Evolutionary conservation across 1,140 invertebrate species (phyloP).

Genomic region (Ceratosolen solmsi): DNA sequence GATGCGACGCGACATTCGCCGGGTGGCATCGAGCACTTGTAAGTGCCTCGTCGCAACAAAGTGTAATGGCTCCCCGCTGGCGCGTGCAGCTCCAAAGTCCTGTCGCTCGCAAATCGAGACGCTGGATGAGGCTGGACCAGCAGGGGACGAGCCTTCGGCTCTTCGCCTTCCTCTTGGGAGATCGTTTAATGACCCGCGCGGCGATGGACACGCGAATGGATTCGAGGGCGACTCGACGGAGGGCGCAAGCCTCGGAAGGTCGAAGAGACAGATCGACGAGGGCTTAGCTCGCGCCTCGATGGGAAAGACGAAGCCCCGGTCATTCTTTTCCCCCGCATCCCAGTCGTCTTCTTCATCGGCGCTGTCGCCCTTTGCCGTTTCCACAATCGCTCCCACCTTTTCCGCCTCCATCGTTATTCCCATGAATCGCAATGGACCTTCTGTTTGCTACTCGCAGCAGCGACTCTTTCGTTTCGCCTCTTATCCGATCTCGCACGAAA

Average conservation of each 20-base stretch:
- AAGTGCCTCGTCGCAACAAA: conserved; percentile 58
- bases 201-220: background rate
- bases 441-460: background rate
- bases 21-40: too few relatives aligned
- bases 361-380: too few relatives aligned
- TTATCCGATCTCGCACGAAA: conserved; percentile 18
- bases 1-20: background rate
- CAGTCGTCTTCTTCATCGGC: background rate
- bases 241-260: background rate
- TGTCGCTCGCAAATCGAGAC: background rate
- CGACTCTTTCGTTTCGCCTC: background rate
- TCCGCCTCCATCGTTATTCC: background rate
- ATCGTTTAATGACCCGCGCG: conserved; percentile 53
- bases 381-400: background rate
- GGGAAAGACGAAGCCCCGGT: background rate
- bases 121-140: too few relatives aligned
- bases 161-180: conserved; percentile 49
- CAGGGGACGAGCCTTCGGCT: background rate
- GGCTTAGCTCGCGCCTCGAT: conserved; percentile 27
- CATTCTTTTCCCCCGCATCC: background rate
- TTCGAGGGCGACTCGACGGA: background rate
- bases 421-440: conserved; percentile 21
- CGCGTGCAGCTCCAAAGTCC: conserved; percentile 29
- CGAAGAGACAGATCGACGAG: conserved; percentile 34
- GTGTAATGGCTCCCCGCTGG: conserved; percentile 52